Conservation (phyloP, 2,113 vertebrate species). For the Ondatra zibethicus region DNA sequence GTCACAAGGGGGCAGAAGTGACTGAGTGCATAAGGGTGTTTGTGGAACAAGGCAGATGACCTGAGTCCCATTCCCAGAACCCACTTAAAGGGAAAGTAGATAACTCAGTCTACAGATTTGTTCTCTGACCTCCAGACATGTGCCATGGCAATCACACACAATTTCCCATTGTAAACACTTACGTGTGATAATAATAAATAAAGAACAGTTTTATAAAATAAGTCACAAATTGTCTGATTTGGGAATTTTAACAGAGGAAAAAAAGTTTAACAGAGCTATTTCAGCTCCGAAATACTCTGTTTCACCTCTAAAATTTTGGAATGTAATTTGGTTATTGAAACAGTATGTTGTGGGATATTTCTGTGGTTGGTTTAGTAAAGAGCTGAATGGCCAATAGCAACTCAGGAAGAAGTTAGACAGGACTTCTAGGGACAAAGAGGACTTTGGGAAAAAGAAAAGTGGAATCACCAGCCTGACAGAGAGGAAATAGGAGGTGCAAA, state of each 20-base stretch:
- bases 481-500: background rate
- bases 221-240: background rate
- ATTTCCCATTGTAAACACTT: background rate
- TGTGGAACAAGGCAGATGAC: background rate
- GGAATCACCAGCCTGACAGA: background rate
- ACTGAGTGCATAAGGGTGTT: background rate
- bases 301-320: background rate
- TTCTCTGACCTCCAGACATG: background rate
- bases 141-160: background rate
- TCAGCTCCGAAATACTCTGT: background rate
- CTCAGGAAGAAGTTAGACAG: background rate
- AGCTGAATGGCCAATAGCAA: background rate
- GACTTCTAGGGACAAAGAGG: background rate
- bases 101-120: background rate
- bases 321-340: background rate
- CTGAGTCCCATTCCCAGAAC: background rate
- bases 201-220: background rate
- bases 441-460: background rate
- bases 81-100: background rate
- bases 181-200: background rate
- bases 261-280: no score
- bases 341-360: background rate
- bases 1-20: background rate
- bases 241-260: conserved; percentile 22
- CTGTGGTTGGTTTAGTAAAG: background rate